phyloP scores from a whole-genome alignment of 2,113 vertebrate species.

The Spheniscus mendiculus region DNA sequence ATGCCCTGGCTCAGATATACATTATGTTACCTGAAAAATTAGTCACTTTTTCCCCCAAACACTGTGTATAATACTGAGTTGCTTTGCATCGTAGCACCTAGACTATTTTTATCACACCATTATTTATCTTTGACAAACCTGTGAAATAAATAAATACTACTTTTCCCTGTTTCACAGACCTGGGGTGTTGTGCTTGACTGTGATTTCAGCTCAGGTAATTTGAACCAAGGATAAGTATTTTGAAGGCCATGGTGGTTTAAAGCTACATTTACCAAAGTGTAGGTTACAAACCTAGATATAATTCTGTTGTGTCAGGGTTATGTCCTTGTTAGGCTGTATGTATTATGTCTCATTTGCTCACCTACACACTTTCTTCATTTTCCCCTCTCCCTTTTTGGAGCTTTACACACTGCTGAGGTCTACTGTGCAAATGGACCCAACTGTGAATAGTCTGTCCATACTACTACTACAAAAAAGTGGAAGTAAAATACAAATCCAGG shows the following conservation, averaged over 20 bases:
- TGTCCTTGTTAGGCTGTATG: not conserved
- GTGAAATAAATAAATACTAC: not conserved
- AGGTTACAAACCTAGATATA: not conserved
- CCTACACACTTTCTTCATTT: not conserved
- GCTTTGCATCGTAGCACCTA: not conserved
- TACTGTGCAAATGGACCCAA: not conserved
- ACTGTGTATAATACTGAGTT: not conserved
- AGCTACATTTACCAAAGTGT: not conserved
- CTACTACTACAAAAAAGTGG: not conserved
- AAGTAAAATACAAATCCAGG: not conserved
- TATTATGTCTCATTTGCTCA: not conserved
- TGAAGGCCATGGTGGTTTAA: not conserved
- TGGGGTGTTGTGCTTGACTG: not conserved
- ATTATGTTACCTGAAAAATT: not conserved
- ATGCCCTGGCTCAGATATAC: not conserved
- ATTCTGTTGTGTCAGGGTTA: not conserved
- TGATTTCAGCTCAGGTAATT: not conserved
- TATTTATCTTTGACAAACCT: not conserved
- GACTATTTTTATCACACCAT: not conserved
- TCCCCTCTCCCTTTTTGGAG: not conserved
- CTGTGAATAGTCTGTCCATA: not conserved
- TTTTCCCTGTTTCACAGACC: not conserved
- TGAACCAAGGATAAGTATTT: not conserved
- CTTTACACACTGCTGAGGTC: not conserved
- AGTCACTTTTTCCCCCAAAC: fast-evolving